Evolutionary conservation across 1,140 invertebrate species (phyloP).

Genomic region (Halyomorpha halys): DNA sequence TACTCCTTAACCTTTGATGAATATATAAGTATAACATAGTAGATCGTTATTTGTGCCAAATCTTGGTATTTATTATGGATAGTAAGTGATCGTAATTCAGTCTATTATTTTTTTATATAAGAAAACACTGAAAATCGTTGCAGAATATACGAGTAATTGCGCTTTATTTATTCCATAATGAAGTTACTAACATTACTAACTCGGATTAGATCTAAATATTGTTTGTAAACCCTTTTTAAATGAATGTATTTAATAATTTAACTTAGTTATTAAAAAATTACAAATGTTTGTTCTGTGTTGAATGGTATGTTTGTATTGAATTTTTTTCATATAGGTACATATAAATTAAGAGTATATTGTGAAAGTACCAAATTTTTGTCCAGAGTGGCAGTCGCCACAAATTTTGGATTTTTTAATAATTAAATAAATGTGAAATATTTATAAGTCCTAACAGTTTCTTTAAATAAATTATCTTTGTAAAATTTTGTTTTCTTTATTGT

Average conservation of each 20-base stretch:
- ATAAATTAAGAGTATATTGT: background rate
- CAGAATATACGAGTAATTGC: background rate
- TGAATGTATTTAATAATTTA: constrained; percentile 2
- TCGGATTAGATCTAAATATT: too few relatives aligned
- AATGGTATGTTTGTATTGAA: background rate
- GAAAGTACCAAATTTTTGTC: constrained; percentile 9
- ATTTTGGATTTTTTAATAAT: background rate
- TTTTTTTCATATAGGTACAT: background rate
- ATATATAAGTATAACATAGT: background rate
- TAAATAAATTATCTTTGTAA: constrained; percentile 18
- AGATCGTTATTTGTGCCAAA: constrained; percentile 15
- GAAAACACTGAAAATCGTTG: background rate
- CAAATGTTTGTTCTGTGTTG: constrained; percentile 4
- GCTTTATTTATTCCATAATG: constrained; percentile 11
- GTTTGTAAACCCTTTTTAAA: background rate
- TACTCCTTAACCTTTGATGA: too few relatives aligned
- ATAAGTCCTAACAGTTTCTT: constrained; percentile 5
- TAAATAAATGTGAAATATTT: constrained; percentile 1
- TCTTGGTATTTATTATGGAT: constrained; percentile 8
- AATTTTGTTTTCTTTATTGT: background rate
- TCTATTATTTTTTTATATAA: constrained; percentile 3
- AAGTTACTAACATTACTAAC: constrained; percentile 10
- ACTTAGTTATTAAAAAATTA: background rate
- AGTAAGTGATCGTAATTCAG: background rate
- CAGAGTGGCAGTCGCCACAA: background rate